Conservation (phyloP, 2,113 vertebrate species). For the Centropus unirufus region DNA sequence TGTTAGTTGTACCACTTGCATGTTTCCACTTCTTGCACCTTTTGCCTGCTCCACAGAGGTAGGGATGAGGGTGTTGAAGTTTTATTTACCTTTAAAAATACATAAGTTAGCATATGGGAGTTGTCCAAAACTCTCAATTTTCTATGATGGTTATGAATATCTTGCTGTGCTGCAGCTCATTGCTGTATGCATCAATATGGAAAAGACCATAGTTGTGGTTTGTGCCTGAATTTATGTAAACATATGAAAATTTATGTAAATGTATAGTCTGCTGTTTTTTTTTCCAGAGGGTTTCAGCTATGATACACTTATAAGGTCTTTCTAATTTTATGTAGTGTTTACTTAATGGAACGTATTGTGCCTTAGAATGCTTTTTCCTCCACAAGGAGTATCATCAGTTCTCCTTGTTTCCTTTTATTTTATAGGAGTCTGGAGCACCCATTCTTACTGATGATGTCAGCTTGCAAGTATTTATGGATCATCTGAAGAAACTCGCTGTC, state of each 20-base stretch:
- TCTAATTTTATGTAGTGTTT: background rate
- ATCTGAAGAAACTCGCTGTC: slow-evolving; percentile 96
- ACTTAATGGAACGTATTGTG: background rate
- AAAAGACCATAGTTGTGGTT: background rate
- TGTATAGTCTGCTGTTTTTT: background rate
- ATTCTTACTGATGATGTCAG: slow-evolving; percentile 98
- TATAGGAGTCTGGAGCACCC: slow-evolving; percentile 93
- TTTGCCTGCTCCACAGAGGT: background rate
- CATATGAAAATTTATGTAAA: slow-evolving; percentile 16
- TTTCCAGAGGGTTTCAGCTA: background rate
- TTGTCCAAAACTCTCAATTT: background rate
- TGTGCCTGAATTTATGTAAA: slow-evolving; percentile 23
- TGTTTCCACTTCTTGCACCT: background rate
- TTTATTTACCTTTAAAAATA: background rate
- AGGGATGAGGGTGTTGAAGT: background rate
- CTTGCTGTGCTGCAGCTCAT: background rate
- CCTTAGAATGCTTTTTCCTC: background rate
- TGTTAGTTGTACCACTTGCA: background rate
- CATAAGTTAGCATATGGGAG: background rate
- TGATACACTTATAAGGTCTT: background rate
- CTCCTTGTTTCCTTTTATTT: background rate
- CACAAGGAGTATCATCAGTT: background rate
- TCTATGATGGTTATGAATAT: background rate
- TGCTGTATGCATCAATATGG: background rate
- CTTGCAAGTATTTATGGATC: slow-evolving; percentile 98